Evolutionary conservation across 2,113 vertebrate species (phyloP).

Genomic region (Maylandia zebra): DNA sequence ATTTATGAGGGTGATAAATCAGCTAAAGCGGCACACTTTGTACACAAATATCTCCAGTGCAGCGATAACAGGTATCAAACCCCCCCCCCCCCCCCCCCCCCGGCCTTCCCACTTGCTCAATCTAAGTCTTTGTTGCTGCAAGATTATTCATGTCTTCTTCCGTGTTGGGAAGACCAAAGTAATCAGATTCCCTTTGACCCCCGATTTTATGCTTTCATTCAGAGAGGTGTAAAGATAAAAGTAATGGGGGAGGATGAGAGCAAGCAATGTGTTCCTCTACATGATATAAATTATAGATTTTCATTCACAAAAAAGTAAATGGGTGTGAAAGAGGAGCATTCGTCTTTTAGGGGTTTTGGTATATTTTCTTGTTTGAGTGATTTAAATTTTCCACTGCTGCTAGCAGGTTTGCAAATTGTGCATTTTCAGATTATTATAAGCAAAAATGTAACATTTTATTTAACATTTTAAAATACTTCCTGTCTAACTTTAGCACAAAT

Average conservation of each 20-base stretch:
- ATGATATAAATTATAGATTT: constrained; percentile 34
- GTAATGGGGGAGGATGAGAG: background rate
- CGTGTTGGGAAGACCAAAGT: background rate
- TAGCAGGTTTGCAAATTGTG: background rate
- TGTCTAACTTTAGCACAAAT: background rate
- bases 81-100: background rate
- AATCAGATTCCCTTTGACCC: constrained; percentile 18
- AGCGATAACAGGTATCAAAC: background rate
- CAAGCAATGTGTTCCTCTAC: background rate
- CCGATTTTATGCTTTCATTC: constrained; percentile 29
- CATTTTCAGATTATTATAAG: background rate
- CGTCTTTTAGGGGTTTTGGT: background rate
- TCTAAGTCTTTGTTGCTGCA: background rate
- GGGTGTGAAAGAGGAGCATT: background rate
- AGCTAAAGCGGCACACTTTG: background rate
- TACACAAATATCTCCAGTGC: background rate
- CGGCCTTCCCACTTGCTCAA: background rate
- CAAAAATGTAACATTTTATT: background rate
- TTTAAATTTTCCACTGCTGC: background rate
- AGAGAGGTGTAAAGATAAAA: background rate
- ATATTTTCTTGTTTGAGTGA: background rate
- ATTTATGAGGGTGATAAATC: background rate
- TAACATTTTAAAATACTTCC: background rate
- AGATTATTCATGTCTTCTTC: constrained; percentile 32
- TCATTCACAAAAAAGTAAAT: constrained; percentile 21